phyloP scores from a whole-genome alignment of 2,113 vertebrate genomes.

The Pseudorhombus dupliciocellatus region DNA sequence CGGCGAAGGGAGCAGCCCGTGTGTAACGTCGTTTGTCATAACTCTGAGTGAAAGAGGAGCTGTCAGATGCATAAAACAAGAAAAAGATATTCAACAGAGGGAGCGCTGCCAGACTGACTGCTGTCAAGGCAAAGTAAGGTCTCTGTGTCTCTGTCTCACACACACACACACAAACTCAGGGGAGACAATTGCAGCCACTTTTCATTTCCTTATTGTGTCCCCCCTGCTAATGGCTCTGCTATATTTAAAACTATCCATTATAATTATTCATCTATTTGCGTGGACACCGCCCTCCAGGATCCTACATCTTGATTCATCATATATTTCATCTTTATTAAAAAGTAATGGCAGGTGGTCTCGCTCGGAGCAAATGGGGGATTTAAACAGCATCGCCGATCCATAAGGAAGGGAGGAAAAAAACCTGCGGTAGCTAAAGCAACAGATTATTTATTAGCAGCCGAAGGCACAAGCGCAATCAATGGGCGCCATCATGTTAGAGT shows the following conservation, averaged over 20 bases:
- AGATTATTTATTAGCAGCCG: conserved; percentile 58
- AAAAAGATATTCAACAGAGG: conserved; percentile 5
- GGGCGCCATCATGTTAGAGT: conserved; percentile 48
- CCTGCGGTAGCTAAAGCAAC: conserved; percentile 44
- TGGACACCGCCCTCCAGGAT: conserved; percentile 46
- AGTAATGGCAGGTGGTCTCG: conserved; percentile 48
- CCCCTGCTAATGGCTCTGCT: conserved; percentile 23
- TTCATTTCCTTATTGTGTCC: conserved; percentile 44
- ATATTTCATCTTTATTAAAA: conserved; percentile 65
- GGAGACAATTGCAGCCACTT: conserved; percentile 6
- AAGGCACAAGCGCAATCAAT: conserved; percentile 46
- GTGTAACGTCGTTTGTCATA: conserved; percentile 27
- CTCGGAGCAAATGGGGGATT: conserved; percentile 46
- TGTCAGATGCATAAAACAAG: conserved; percentile 29
- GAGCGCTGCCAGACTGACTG: conserved; percentile 28
- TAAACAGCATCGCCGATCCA: conserved; percentile 42
- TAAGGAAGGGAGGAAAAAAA: conserved; percentile 43
- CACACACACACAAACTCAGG: conserved; percentile 18
- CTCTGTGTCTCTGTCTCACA: background rate
- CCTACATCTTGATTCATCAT: conserved; percentile 48
- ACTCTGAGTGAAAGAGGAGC: conserved; percentile 37
- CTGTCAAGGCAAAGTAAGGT: conserved; percentile 11
- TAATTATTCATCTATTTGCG: conserved; percentile 45
- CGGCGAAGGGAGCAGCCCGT: conserved; percentile 2
- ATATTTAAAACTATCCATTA: conserved; percentile 49